phyloP scores from a whole-genome alignment of 2,888 invertebrate genomes.

The Opisthograptis luteolata region DNA sequence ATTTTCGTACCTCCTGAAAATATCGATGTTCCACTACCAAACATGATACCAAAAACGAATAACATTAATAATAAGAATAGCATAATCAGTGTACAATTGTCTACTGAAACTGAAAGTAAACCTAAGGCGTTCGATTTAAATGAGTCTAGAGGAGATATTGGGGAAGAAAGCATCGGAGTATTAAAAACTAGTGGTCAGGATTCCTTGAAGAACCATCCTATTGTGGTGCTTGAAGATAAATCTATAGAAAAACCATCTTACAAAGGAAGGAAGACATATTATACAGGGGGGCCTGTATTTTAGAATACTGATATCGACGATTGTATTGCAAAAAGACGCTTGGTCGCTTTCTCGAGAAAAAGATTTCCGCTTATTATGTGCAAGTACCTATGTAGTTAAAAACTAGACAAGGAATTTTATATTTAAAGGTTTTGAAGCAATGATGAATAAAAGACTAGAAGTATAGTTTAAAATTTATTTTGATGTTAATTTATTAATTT shows the following conservation, averaged over 20 bases:
- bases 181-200: conserved; percentile 1
- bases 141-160: not conserved
- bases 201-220: conserved; percentile 20
- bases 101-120: not conserved
- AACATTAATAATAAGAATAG: conserved; percentile 10
- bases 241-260: not conserved
- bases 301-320: too few species aligned
- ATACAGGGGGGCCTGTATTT: conserved; percentile 4
- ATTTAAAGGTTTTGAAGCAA: not conserved
- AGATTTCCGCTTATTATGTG: too few species aligned
- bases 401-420: too few species aligned
- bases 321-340: too few species aligned
- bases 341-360: too few species aligned
- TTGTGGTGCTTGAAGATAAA: conserved; percentile 21
- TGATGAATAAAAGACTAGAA: not conserved
- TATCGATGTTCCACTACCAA: conserved; percentile 2
- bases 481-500: conserved; percentile 24
- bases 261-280: not conserved
- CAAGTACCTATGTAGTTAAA: too few species aligned
- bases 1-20: conserved; percentile 39
- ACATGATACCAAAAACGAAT: conserved; percentile 20
- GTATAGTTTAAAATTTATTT: conserved; percentile 13
- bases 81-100: not conserved
- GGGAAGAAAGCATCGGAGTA: not conserved
- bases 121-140: not conserved